Conservation (phyloP, 2,113 vertebrate genomes). For the Apistogramma diplotaenia region DNA sequence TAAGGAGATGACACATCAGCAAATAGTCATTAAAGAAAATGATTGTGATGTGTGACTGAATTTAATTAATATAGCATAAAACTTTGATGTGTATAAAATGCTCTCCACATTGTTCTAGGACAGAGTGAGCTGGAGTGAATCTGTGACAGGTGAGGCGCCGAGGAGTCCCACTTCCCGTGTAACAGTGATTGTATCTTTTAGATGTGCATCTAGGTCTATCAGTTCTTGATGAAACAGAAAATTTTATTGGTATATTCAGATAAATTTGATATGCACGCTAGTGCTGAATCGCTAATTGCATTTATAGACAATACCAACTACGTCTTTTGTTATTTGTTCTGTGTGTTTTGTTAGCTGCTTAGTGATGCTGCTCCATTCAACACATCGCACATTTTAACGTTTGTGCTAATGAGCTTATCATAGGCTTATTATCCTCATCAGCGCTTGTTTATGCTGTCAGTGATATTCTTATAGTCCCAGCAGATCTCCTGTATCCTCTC, state of each 20-base stretch:
- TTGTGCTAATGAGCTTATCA: slow-evolving; percentile 15
- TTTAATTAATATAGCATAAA: background rate
- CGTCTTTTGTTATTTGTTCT: background rate
- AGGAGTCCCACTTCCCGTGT: background rate
- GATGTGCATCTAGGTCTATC: background rate
- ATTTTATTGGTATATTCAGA: background rate
- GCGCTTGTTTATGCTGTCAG: slow-evolving; percentile 37
- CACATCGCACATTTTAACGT: background rate
- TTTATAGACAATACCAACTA: background rate
- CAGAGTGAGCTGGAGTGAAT: no score
- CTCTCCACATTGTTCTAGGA: no score
- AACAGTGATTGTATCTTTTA: background rate
- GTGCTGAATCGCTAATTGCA: background rate
- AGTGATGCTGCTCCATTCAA: background rate
- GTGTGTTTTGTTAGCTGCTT: background rate
- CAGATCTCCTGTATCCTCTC: slow-evolving; percentile 9
- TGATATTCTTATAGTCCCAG: slow-evolving; percentile 26
- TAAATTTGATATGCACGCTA: background rate
- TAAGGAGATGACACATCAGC: background rate
- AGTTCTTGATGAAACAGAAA: background rate
- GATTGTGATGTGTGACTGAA: background rate
- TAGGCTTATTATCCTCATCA: slow-evolving; percentile 15
- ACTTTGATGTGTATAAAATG: background rate
- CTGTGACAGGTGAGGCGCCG: background rate
- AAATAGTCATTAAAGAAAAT: background rate